Evolutionary conservation across 2,113 vertebrate species (phyloP), one percentile per base, ranked within the genome.

Genomic region (Seriola dumerili): DNA sequence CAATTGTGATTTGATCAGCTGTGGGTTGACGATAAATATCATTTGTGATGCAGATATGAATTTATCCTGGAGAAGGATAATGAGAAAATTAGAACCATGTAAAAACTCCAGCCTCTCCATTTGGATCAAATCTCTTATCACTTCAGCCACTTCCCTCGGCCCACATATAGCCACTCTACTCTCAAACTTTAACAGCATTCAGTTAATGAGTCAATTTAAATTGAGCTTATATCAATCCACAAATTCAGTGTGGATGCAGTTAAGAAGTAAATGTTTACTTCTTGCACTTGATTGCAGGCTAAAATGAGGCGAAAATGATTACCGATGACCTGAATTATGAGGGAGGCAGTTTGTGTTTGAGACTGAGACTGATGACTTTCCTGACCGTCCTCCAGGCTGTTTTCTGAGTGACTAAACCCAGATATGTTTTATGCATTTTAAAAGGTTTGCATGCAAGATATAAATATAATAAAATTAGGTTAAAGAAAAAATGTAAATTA

Each of bases 161-260:
- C 34, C 12, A 44, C 9, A 12, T 8, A 44, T 21, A 63, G 63
- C 81, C 40, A 61, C 21, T 42, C 23, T 25, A 14, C 52, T 55
- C 36, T 52, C 46, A 36, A 73, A 84, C 13, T 71, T 80, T 8
- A 74, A 59, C 66, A 72, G 29, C 59, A 52, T 65, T 73, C 55
- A 71, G 29, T 76, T 70, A 85, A 85, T 80, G 34, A 73, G 70
- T 62, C 44, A 16, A 79, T 87, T 48, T 81, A 61, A 78, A 80
- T 36, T 78, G 76, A 75, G 65, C 65, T 55, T 17, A 42, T 65
- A 81, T 81, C 62, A 73, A 12, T 72, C 61, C 21, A 50, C 42
- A 65, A n/a, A 46, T 72, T 84, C 38, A 4, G 34, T 16, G 48
- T 34, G 34, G 54, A 72, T 59, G 69, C 59, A 71, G 64, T 77